Conservation (phyloP, 1,140 invertebrate species). For the Tetraneura akinire region DNA sequence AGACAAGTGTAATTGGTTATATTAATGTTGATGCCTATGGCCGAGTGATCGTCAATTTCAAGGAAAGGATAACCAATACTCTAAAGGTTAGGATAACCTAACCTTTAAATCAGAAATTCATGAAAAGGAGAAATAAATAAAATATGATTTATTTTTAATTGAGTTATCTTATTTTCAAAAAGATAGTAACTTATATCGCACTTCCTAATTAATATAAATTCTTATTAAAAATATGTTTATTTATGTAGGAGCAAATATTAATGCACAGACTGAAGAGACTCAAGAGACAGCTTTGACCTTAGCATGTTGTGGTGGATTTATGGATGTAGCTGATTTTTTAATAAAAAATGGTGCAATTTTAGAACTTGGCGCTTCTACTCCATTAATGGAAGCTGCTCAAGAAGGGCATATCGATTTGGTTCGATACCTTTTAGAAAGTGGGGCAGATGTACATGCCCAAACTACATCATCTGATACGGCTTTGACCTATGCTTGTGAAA, state of each 20-base stretch:
- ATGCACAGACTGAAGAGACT: conserved; percentile 97
- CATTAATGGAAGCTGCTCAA: conserved; percentile 97
- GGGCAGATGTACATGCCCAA: conserved; percentile 89
- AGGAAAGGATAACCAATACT: too few relatives aligned
- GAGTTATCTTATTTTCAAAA: too few relatives aligned
- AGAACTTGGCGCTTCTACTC: conserved; percentile 93
- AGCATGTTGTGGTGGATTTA: conserved; percentile 95
- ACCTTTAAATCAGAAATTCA: too few relatives aligned
- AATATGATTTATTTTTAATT: too few relatives aligned
- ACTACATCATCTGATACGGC: conserved; percentile 96
- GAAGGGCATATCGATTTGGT: conserved; percentile 95
- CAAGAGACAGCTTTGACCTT: conserved; percentile 96
- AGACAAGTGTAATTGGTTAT: too few relatives aligned
- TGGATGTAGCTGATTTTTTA: conserved; percentile 96
- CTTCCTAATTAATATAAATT: too few relatives aligned
- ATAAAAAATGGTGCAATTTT: conserved; percentile 94
- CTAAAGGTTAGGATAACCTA: too few relatives aligned
- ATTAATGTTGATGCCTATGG: too few relatives aligned
- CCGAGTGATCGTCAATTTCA: too few relatives aligned
- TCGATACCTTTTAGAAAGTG: conserved; percentile 76
- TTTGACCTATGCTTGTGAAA: conserved; percentile 95
- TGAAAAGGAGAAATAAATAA: too few relatives aligned
- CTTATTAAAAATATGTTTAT: background rate
- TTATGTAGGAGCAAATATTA: conserved; percentile 84
- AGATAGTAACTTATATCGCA: too few relatives aligned